phyloP scores from a whole-genome alignment of 2,113 vertebrate genomes.

The Cathartes aura region DNA sequence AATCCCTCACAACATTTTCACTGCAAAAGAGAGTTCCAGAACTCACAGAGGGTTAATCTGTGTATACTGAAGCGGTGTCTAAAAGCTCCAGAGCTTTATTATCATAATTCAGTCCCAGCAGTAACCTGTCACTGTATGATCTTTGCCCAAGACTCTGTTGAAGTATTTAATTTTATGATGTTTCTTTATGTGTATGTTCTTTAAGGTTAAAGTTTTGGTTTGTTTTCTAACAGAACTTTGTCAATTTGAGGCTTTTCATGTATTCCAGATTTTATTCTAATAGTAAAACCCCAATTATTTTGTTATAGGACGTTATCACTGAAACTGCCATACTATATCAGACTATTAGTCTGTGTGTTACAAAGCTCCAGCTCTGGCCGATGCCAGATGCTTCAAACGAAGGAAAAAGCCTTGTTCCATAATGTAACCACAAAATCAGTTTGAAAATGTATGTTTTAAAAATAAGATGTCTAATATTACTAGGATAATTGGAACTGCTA shows the following conservation, averaged over 20 bases:
- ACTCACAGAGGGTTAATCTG: neutral
- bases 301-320: neutral
- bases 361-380: neutral
- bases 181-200: neutral
- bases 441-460: neutral
- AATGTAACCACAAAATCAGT: neutral
- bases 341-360: neutral
- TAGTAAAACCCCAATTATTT: constrained; percentile 15
- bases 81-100: neutral
- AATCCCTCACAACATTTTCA: neutral
- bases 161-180: neutral
- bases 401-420: neutral
- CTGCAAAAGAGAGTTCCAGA: neutral
- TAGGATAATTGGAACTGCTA: neutral
- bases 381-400: neutral
- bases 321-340: neutral
- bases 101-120: neutral
- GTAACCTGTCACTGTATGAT: neutral
- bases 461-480: neutral
- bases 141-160: neutral
- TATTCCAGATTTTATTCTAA: neutral
- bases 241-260: neutral
- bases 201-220: neutral
- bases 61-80: neutral
- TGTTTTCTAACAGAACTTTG: neutral